Base-by-base conservation (phyloP, 2,113 vertebrate genomes). In the Scomber scombrus region DNA sequence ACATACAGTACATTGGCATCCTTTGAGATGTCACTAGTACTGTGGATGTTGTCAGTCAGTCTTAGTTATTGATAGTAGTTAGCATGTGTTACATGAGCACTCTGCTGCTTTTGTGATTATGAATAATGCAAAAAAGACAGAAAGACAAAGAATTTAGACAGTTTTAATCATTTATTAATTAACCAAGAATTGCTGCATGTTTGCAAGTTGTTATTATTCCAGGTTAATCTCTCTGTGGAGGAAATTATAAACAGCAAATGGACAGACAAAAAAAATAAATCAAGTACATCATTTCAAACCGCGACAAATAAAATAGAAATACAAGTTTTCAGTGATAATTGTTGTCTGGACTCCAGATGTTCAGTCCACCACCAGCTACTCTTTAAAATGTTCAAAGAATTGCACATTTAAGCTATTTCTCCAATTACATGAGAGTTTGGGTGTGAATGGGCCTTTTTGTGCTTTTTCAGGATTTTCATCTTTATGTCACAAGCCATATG, bases 81-180 rank as follows among this genome's bases (percentile, higher is more conserved):
- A n/a, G n/a, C 7, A 47, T 78, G 18, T 0, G 1, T 47, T 65
- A 26, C 4, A 57, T 63, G 4, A 45, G 23, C 58, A 29, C 14
- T 1, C 9, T 0, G 2, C 34, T 52, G 21, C 4, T 40, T 68
- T 66, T 65, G 15, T 26, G 29, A 50, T 19, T 2, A 18, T 56
- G 15, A 62, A 55, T 65, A 75, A 67, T 0, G 18, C 21, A 71
- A 14, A 71, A 50, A 43, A 55, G 46, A 62, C 0, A 54, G 12
- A 55, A 26, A 49, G 10, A 58, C 34, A 46, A 21, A 56, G 2
- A 52, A 1, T 66, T 29, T 15, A 11, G 7, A 64, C 7, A 68
- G 31, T 50, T 51, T 66, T 26, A 18, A 19, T 75, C 1, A 4
- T 88, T 85, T 78, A 83, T 81, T 82, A 52, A 52, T 5, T 43